Base-by-base conservation (phyloP, 2,888 invertebrate species). In the Xestoiulus laeticollis region DNA sequence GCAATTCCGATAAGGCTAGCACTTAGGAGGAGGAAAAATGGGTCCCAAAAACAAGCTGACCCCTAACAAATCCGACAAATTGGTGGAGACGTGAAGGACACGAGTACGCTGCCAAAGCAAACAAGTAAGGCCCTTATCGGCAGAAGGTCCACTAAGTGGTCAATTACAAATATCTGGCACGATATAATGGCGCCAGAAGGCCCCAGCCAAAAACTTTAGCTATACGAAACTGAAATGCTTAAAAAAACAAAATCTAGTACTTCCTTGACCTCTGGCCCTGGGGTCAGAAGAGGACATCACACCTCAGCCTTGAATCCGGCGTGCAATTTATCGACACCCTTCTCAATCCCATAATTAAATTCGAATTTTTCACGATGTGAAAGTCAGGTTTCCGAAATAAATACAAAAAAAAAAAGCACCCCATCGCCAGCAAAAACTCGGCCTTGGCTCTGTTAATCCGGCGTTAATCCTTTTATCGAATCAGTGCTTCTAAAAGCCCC, bases 401-500 rank as follows among this genome's bases (percentile, higher is more conserved):
- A n/a, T 19, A 59, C 1, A n/a, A 38, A 38, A 38, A 8, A 38
- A 38, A 38, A 38, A 38, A 38, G 38, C 38, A 38, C n/a, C n/a
- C n/a, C 5, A 38, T 5, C 8, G 38, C 59, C 5, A 6, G 59
- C 19, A 68, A 68, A 68, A 68, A 68, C 26, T 68, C 68, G 26
- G 68, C 68, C 68, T 68, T 26, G 68, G 68, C 68, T 68, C 22
- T 6, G 26, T 68, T 68, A 68, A 68, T 68, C 68, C 68, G 26
- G n/a, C 68, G 68, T 68, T 68, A 68, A 68, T 68, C 68, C 68
- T 68, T 68, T 68, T 68, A 68, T 68, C 68, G 68, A 68, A 68
- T 68, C 68, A 68, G 68, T 68, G 68, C 68, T 68, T 22, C 68
- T 68, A 68, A 68, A 68, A 68, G 68, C 68, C 26, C 68, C 68